phyloP scores from a whole-genome alignment of 2,113 vertebrate species.

The Sula dactylatra region DNA sequence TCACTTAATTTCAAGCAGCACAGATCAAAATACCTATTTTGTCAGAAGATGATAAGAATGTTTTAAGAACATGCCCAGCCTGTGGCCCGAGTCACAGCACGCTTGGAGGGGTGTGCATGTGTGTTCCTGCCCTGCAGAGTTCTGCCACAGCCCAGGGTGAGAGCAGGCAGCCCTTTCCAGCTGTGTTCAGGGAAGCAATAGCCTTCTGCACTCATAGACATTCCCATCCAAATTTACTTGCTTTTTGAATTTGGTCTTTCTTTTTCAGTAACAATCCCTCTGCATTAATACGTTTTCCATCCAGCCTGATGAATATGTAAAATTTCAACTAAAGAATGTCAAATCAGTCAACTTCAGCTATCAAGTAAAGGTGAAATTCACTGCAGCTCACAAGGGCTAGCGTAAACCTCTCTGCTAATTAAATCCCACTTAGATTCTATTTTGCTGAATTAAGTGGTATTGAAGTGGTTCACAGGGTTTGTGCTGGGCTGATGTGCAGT shows the following conservation, averaged over 20 bases:
- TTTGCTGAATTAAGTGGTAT: neutral
- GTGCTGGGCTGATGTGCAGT: neutral
- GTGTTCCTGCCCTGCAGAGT: neutral
- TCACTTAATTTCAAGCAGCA: no score
- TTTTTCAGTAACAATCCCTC: neutral
- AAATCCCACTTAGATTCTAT: neutral
- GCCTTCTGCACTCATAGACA: neutral
- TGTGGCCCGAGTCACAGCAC: accelerated
- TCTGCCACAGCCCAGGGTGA: neutral
- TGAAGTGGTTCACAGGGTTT: neutral
- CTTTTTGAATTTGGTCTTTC: neutral
- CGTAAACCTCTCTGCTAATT: neutral
- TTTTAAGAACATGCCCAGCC: neutral
- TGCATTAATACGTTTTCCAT: neutral
- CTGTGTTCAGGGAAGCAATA: neutral
- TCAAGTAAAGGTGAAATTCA: neutral
- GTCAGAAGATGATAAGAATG: accelerated
- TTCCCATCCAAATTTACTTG: accelerated
- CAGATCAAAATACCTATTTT: neutral
- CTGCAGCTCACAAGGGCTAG: neutral
- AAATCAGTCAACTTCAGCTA: neutral
- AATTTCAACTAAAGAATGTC: neutral
- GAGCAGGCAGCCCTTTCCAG: neutral
- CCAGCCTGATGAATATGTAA: neutral
- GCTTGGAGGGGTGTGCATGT: accelerated